These are phyloP conservation scores for Parthenolecanium corni DNA, from an alignment of 2,888 invertebrate genomes.

Conservation along the genomic window DNA sequence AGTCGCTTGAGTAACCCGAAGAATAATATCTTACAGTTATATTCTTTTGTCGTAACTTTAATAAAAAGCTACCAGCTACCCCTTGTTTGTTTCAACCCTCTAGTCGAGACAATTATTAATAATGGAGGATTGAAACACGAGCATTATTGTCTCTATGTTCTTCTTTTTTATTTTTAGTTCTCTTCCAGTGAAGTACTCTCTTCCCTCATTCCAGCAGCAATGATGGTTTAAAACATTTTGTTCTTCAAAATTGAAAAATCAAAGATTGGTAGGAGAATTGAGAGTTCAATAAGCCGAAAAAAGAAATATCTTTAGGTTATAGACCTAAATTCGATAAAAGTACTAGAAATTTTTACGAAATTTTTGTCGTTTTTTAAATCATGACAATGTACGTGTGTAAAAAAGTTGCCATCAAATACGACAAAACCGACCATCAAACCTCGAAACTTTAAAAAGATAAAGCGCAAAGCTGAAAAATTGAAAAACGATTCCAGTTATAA, in stretches of 20 bases:
- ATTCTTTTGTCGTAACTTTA: constrained; percentile 18
- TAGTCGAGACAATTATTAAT: constrained; percentile 13
- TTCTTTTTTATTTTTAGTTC: not conserved
- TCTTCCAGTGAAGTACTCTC: not conserved
- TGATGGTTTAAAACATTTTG: not conserved
- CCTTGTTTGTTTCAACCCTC: constrained; percentile 2
- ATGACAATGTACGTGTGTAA: too few relatives aligned
- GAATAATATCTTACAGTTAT: constrained; percentile 10
- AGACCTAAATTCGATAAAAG: too few relatives aligned
- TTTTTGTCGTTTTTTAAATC: too few relatives aligned
- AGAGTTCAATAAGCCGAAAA: too few relatives aligned
- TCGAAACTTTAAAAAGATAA: too few relatives aligned
- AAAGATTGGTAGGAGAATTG: not conserved
- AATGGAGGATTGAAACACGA: constrained; percentile 9
- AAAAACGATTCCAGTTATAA: too few relatives aligned
- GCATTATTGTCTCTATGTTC: constrained; percentile 12
- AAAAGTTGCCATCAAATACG: too few relatives aligned
- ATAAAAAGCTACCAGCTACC: constrained; percentile 6
- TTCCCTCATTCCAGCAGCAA: constrained; percentile 2
- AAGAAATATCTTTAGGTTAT: too few relatives aligned
- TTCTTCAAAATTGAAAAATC: not conserved
- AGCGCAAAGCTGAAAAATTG: too few relatives aligned
- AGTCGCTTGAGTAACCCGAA: not conserved
- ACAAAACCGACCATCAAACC: too few relatives aligned
- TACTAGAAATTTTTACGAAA: too few relatives aligned